phyloP scores from a whole-genome alignment of 2,797 vertebrate genomes.

The Trematomus bernacchii region DNA sequence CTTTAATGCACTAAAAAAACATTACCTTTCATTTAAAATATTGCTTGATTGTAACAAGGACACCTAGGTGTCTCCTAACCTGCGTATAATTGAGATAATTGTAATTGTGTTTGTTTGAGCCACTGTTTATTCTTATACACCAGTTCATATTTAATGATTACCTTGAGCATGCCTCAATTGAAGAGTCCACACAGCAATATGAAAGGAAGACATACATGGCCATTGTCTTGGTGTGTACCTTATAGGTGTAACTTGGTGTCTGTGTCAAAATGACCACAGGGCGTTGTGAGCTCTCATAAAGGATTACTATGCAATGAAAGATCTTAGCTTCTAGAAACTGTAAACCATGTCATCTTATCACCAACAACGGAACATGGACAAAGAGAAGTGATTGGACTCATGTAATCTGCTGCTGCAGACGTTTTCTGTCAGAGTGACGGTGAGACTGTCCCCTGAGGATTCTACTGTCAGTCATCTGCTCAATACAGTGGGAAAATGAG shows the following conservation, averaged over 20 bases:
- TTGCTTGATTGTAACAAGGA: not conserved
- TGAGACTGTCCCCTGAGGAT: slow-evolving; percentile 39
- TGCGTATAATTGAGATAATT: not conserved
- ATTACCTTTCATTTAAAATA: too few species aligned
- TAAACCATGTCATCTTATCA: slow-evolving; percentile 61
- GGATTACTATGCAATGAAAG: slow-evolving; percentile 61
- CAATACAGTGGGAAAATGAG: slow-evolving; percentile 22
- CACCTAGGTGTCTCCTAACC: not conserved
- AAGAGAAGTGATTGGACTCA: slow-evolving; percentile 48
- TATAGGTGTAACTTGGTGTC: slow-evolving; percentile 62
- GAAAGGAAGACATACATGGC: slow-evolving; percentile 51
- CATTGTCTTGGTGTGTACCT: slow-evolving; percentile 43
- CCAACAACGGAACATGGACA: slow-evolving; percentile 42
- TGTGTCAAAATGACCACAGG: slow-evolving; percentile 58
- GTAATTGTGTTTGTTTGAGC: slow-evolving; percentile 1
- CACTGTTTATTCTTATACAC: slow-evolving; percentile 57
- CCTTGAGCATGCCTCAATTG: slow-evolving; percentile 15
- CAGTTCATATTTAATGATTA: slow-evolving; percentile 54
- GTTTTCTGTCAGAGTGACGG: slow-evolving; percentile 24
- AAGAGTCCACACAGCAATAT: slow-evolving; percentile 31
- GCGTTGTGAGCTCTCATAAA: slow-evolving; percentile 41
- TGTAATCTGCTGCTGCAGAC: slow-evolving; percentile 41
- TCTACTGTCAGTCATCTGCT: slow-evolving; percentile 23
- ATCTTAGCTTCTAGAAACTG: slow-evolving; percentile 54
- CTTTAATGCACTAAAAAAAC: too few species aligned